These are phyloP conservation scores for Echinops telfairi DNA, from an alignment of 2,113 vertebrate species.

Conservation along the genomic window DNA sequence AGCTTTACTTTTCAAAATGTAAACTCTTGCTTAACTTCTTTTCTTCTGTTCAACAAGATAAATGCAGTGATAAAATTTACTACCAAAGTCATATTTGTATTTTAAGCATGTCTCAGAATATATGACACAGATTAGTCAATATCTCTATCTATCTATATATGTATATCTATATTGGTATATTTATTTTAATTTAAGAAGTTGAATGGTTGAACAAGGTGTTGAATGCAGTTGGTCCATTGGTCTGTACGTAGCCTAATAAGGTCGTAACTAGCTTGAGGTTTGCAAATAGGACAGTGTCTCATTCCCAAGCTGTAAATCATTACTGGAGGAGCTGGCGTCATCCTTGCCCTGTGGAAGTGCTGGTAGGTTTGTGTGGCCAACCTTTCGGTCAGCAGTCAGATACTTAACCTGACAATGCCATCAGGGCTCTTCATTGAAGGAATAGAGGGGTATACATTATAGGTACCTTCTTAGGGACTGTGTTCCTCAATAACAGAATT, in stretches of 20 bases:
- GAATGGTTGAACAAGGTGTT: neutral
- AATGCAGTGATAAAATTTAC: neutral
- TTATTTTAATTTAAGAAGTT: neutral
- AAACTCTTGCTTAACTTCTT: neutral
- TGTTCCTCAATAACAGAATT: neutral
- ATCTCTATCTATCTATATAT: too few relatives aligned
- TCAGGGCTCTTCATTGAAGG: neutral
- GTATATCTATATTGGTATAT: too few relatives aligned
- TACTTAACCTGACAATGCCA: too few relatives aligned
- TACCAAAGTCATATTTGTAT: neutral
- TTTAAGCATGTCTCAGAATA: neutral
- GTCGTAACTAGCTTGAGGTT: neutral
- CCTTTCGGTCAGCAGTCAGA: too few relatives aligned
- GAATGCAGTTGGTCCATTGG: neutral
- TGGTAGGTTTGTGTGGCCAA: too few relatives aligned
- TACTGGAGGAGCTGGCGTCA: too few relatives aligned
- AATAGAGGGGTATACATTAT: neutral
- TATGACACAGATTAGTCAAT: too few relatives aligned
- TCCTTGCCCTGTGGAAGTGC: too few relatives aligned
- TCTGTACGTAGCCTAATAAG: neutral
- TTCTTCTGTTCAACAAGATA: neutral
- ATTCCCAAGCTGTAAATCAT: too few relatives aligned
- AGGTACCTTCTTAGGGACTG: neutral
- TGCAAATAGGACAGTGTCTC: neutral
- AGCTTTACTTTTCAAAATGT: conserved; percentile 9